Percentiles rank a stretch among this genome's conserved stretches.
Conservation (phyloP, 2,888 invertebrate species). For the Caenorhabditis sp. region DNA sequence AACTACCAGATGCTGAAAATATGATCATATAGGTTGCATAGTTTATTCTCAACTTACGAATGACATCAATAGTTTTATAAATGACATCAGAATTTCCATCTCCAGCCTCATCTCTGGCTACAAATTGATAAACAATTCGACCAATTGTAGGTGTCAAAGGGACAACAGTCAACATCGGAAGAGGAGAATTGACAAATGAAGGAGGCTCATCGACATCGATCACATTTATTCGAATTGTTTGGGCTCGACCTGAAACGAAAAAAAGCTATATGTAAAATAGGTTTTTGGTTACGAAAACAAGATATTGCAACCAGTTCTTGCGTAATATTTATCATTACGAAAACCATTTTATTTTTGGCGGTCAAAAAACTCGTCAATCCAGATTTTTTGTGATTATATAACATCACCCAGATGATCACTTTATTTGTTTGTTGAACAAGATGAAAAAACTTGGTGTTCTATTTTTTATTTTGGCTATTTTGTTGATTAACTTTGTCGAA, state of each 20-base stretch:
- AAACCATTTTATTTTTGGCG: too few species aligned
- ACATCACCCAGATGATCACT: neutral
- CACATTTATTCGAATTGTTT: conserved; percentile 51
- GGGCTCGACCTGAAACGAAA: conserved; percentile 43
- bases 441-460: conserved; percentile 3
- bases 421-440: neutral
- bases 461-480: neutral
- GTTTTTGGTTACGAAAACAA: conserved; percentile 7
- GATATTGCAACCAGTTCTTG: too few species aligned
- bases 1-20: conserved; percentile 64
- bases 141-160: conserved; percentile 61
- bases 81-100: conserved; percentile 72
- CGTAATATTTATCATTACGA: too few species aligned
- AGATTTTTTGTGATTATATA: neutral
- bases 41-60: too few species aligned
- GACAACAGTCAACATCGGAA: conserved; percentile 83
- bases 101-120: conserved; percentile 93
- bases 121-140: conserved; percentile 75
- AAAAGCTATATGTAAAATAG: neutral
- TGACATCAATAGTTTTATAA: conserved; percentile 66
- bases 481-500: neutral
- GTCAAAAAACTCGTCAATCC: too few species aligned
- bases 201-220: conserved; percentile 83
- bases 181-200: conserved; percentile 93
- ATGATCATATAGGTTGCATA: too few species aligned